Base-by-base conservation (phyloP, 1,140 invertebrate genomes). In the Bombus waltoni region DNA sequence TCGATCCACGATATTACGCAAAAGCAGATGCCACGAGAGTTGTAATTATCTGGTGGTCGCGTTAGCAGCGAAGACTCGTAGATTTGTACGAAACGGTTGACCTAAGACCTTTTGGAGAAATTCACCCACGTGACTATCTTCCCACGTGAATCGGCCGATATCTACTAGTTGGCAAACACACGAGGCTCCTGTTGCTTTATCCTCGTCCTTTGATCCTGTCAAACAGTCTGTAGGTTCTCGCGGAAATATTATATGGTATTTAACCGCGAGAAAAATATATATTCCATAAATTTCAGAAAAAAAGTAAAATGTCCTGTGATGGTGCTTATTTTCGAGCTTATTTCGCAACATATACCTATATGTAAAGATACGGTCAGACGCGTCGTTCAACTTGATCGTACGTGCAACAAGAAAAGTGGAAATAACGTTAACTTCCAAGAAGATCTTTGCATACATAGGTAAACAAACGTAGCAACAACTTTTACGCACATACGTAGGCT, bases 81-180 rank as follows among this genome's bases (percentile, higher is more conserved):
- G 74, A 79, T 83, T 85, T 42, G 35, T 87, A 47, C 66, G 59
- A 72, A 59, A 76, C 47, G 44, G 13, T 42, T 83, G 72, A 86
- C 71, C 87, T n/a, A 47, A 74, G 83, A 89, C 83, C 86, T 89
- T 89, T 89, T 89, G 40, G 38, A 73, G 83, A 88, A 89, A 86
- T 88, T 89, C 88, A 68, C 83, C 86, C 47, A 89, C 86, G 65
- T 80, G 75, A 82, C 65, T 65, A 66, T 70, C 82, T 85, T 88
- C 88, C 87, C 86, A 89, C 88, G 88, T 76, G 83, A 85, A 74
- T 77, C 53, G 53, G 71, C n/a, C 68, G 25, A 53, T 70, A 38
- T 78, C 86, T 70, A n/a, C 53, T 2, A 38, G 68, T 71, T 59
- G 70, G 42, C 57, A 73, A 87, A 65, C 85, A 85, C 47, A 66